A percentile compares a stretch with the other conserved stretches of the same genome.
Evolutionary conservation across 2,888 invertebrate species (phyloP).

Genomic region (Diarsia dahlii): DNA sequence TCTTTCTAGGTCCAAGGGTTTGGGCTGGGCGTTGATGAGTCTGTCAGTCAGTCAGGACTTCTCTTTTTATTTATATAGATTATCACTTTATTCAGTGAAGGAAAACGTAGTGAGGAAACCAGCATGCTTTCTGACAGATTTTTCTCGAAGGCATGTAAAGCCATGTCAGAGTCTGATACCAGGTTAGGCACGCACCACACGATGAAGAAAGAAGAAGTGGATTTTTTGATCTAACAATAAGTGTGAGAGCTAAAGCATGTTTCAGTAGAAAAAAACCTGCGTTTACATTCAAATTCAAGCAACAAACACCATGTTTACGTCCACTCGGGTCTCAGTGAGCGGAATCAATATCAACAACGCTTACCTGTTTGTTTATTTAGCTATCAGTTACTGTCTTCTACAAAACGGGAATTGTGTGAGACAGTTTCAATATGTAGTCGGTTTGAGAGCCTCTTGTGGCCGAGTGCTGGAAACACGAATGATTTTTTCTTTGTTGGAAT

Average conservation of each 20-base stretch:
- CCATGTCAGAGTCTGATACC: too few relatives aligned
- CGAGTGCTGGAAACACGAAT: not conserved
- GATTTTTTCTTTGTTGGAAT: not conserved
- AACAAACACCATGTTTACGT: constrained; percentile 34
- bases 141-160: too few relatives aligned
- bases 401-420: constrained; percentile 39
- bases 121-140: too few relatives aligned
- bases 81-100: too few relatives aligned
- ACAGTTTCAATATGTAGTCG: constrained; percentile 27
- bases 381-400: constrained; percentile 40
- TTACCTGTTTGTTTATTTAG: constrained; percentile 49
- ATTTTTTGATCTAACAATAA: not conserved
- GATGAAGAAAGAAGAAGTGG: too few relatives aligned
- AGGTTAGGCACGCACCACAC: too few relatives aligned
- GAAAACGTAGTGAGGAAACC: too few relatives aligned
- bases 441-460: not conserved
- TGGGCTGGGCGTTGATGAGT: too few relatives aligned
- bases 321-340: constrained; percentile 18
- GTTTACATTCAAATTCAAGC: constrained; percentile 19
- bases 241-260: not conserved
- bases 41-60: too few relatives aligned
- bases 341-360: constrained; percentile 49
- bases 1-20: too few relatives aligned
- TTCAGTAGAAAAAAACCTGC: not conserved
- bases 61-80: too few relatives aligned